Base-by-base conservation (phyloP, 2,888 invertebrate genomes). In the Protophormia terraenovae region DNA sequence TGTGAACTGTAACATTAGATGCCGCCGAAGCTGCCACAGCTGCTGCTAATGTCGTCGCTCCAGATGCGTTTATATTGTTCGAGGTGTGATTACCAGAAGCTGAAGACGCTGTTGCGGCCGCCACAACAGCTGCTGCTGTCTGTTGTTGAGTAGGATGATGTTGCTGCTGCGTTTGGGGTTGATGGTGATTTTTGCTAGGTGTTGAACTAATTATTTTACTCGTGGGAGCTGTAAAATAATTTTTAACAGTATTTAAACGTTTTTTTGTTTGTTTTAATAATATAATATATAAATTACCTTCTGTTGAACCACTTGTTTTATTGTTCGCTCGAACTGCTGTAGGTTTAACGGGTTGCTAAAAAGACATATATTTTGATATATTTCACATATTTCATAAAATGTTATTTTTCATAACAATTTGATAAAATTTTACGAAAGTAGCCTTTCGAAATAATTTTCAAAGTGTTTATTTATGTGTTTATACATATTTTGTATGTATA, bases 261-360 rank as follows among this genome's bases (percentile, higher is more conserved):
- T n/a, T n/a, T n/a, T n/a, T n/a, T 53, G 32, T 32, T 2, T 58
- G 16, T 75, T 24, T 24, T 41, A 35, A 60, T 29, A 32, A 29
- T 71, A 19, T 12, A 53, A 41, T 22, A 38, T 69, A 24, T 29
- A 10, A 29, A 16, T 53, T 75, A 85, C 79, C 64, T 69, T 79
- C 81, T 67, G 73, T 64, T 53, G 88, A 93, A 91, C 93, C 91
- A 90, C 93, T 93, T 91, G 92, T 79, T 41, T 91, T 91, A 73
- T 89, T 90, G 71, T 89, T 90, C 79, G 95, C 95, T 93, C 95
- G 95, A 89, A 97, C 95, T 88, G 97, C 96, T 91, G 96, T 96
- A 87, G 97, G 97, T 94, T 97, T 97, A 88, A 97, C 95, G 92
- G 96, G 97, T 96, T 97, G 94, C 89, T 94, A 93, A 86, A 87